Conservation (phyloP, 2,888 invertebrate genomes). For the Atethmia centrago region DNA sequence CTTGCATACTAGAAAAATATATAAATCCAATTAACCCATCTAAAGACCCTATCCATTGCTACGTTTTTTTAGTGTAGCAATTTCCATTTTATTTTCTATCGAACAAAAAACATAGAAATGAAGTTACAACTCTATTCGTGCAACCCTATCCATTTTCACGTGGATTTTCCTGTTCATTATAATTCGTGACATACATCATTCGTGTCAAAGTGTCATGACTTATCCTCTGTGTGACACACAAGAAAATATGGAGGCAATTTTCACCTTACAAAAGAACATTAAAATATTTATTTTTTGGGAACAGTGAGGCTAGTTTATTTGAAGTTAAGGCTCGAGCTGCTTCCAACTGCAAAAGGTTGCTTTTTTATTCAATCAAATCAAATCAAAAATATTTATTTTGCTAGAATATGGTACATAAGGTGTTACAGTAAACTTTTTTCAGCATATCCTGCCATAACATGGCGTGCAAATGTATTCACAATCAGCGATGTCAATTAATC, state of each 20-base stretch:
- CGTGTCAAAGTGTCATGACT: slow-evolving; percentile 49
- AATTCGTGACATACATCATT: slow-evolving; percentile 57
- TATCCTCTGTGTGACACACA: slow-evolving; percentile 51
- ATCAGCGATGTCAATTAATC: too few species aligned
- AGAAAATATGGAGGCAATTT: slow-evolving; percentile 54
- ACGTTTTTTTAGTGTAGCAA: background rate
- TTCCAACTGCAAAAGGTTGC: too few species aligned
- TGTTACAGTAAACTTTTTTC: too few species aligned
- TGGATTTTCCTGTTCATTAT: slow-evolving; percentile 52
- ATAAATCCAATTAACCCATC: too few species aligned
- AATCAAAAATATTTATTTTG: too few species aligned
- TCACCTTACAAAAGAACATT: slow-evolving; percentile 14
- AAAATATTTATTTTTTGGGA: background rate
- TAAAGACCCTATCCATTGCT: too few species aligned
- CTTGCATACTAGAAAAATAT: too few species aligned
- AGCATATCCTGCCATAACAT: too few species aligned
- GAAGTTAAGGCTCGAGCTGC: background rate
- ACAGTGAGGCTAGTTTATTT: background rate
- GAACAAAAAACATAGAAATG: background rate
- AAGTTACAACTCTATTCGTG: slow-evolving; percentile 30
- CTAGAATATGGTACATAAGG: too few species aligned
- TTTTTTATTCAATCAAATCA: too few species aligned
- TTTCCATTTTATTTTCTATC: background rate
- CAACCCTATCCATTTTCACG: slow-evolving; percentile 51
- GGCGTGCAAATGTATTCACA: too few species aligned